Evolutionary conservation across 2,888 invertebrate genomes (phyloP).

Genomic region (Laothoe populi): DNA sequence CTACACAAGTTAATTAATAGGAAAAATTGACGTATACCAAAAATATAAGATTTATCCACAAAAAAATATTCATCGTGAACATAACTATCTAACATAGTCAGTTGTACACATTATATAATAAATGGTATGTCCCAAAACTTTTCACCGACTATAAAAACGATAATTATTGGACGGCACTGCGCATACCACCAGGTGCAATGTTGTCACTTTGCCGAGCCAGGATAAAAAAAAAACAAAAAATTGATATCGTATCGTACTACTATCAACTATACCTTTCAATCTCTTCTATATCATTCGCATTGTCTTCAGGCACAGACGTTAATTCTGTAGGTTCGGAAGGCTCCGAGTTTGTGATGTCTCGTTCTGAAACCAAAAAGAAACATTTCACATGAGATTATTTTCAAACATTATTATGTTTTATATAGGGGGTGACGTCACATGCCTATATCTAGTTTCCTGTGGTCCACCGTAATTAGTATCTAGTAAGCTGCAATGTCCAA

Average conservation of each 20-base stretch:
- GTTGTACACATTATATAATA: no score
- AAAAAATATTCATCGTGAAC: no score
- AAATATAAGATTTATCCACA: no score
- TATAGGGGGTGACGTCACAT: slow-evolving; percentile 3
- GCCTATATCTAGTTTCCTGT: slow-evolving; percentile 12
- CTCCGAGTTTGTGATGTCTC: slow-evolving; percentile 81
- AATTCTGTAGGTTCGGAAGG: slow-evolving; percentile 79
- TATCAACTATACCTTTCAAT: slow-evolving; percentile 77
- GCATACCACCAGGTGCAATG: no score
- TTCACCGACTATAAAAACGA: no score
- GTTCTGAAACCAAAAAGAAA: slow-evolving; percentile 59
- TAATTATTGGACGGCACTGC: no score
- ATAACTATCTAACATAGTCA: no score
- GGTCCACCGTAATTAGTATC: slow-evolving; percentile 11
- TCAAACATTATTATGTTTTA: not conserved
- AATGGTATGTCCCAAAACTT: no score
- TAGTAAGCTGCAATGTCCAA: slow-evolving; percentile 24
- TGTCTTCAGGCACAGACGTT: slow-evolving; percentile 76
- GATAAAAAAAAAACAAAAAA: not conserved
- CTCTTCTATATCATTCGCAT: slow-evolving; percentile 76
- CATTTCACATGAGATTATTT: not conserved
- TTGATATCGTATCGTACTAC: no score
- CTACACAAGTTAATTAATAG: no score
- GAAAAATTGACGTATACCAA: no score
- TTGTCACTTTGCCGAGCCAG: no score